Evolutionary conservation across 2,797 vertebrate genomes (phyloP).

Genomic region (Poliocrania exsul): DNA sequence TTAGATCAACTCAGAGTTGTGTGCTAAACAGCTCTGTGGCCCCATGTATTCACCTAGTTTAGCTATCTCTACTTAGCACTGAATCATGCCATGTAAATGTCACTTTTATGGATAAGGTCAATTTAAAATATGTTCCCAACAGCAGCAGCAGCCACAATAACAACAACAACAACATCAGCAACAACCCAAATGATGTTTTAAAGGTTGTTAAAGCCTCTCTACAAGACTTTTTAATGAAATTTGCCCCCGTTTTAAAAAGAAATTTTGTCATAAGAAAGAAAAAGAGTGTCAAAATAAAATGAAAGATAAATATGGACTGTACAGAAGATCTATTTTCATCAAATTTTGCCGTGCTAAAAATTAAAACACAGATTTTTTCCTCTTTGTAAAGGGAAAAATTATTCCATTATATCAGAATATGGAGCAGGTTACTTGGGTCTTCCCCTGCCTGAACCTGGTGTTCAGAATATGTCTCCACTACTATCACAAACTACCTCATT

Average conservation of each 20-base stretch:
- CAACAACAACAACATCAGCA: slow-evolving; percentile 5
- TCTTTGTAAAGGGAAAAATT: neutral
- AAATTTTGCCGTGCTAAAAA: neutral
- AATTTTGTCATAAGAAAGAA: neutral
- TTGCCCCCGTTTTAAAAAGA: neutral
- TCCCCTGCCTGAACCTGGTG: neutral
- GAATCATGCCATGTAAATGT: slow-evolving; percentile 49
- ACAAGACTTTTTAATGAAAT: slow-evolving; percentile 8
- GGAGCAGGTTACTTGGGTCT: neutral
- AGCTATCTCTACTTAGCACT: neutral
- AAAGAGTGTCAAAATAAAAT: neutral
- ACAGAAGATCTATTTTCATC: neutral
- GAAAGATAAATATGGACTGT: neutral
- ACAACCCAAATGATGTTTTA: slow-evolving; percentile 11
- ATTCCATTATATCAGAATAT: neutral
- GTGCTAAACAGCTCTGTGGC: neutral
- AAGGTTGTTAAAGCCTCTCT: slow-evolving; percentile 9
- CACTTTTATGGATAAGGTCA: slow-evolving; percentile 68
- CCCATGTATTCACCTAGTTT: neutral
- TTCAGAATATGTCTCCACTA: neutral
- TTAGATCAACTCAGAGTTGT: neutral
- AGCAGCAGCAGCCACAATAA: neutral
- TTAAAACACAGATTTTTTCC: neutral
- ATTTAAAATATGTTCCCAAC: slow-evolving; percentile 47
- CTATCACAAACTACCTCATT: neutral